phyloP scores from a whole-genome alignment of 2,797 vertebrate species.

The Xenopus petersii region DNA sequence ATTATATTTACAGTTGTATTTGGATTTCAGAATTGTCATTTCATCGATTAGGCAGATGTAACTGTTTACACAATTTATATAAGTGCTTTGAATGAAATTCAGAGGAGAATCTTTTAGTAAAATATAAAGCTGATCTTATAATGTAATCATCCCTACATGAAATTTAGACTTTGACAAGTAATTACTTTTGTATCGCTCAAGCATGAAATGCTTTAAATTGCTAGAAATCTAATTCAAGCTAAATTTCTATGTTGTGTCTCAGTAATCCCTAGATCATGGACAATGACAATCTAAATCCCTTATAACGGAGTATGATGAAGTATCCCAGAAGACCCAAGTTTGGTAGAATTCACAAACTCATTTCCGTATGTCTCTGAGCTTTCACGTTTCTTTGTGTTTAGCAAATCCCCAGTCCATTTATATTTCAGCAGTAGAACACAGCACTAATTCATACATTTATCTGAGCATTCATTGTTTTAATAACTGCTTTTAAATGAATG shows the following conservation, averaged over 20 bases:
- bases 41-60: background rate
- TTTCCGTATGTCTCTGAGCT: constrained; percentile 26
- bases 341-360: constrained; percentile 46
- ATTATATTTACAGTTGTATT: too few species aligned
- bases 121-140: constrained; percentile 50
- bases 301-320: constrained; percentile 53
- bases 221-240: constrained; percentile 59
- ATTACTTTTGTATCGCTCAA: constrained; percentile 59
- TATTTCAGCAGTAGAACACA: constrained; percentile 15
- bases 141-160: constrained; percentile 62
- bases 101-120: constrained; percentile 45
- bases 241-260: constrained; percentile 54
- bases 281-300: constrained; percentile 51
- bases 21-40: background rate
- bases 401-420: constrained; percentile 38
- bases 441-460: constrained; percentile 19
- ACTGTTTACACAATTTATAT: background rate
- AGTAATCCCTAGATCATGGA: constrained; percentile 56
- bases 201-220: constrained; percentile 55
- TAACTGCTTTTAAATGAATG: constrained; percentile 19
- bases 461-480: constrained; percentile 44
- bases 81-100: background rate
- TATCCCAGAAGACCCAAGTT: constrained; percentile 50
- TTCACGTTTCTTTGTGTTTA: constrained; percentile 43
- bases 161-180: constrained; percentile 55